Base-by-base conservation (phyloP, 2,888 invertebrate genomes). In the Seira ritae region DNA sequence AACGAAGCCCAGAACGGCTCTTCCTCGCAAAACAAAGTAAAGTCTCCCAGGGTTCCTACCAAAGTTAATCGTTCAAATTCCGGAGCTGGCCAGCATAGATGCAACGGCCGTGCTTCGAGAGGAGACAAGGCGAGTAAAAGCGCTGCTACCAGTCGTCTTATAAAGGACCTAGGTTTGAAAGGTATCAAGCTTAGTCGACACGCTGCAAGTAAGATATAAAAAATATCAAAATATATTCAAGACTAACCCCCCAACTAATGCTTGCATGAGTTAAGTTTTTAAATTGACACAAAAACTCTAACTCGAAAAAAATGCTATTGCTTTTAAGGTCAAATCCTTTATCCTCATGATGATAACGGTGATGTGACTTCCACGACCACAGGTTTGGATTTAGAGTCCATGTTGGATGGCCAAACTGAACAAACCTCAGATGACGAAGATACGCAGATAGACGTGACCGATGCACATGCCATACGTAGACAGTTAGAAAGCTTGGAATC, bases 401-500 rank as follows among this genome's bases (percentile, higher is more conserved):
- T 96, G 90, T 91, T 96, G 78, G 96, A 96, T 89, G 94, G 93
- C 19, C 89, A 88, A 69, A 92, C 94, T 75, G 94, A 95, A 76
- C 88, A 87, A 72, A 89, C 88, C 12, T 89, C 89, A 85, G 95
- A 94, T 72, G 95, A 95, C 90, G 92, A 95, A 15, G 95, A 95
- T 55, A 94, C 94, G 0, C 90, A 90, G 3, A 90, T 90, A 71
- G 91, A 91, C 70, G 90, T 90, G 8, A 94, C 94, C 1, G 95
- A 96, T 90, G 95, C 95, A 0, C 92, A 95, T 87, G 94, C 95
- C 42, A 96, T 96, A 86, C 92, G 96, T 23, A 93, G 95, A 84
- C 96, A 96, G 90, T 91, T 96, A 46, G 94, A 96, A 89, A 96
- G 96, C 0, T 91, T 96, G 2, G 96, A 96, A 92, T 94, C 93